phyloP scores from a whole-genome alignment of 2,797 vertebrate genomes.

The Scomberomorus guttatus region DNA sequence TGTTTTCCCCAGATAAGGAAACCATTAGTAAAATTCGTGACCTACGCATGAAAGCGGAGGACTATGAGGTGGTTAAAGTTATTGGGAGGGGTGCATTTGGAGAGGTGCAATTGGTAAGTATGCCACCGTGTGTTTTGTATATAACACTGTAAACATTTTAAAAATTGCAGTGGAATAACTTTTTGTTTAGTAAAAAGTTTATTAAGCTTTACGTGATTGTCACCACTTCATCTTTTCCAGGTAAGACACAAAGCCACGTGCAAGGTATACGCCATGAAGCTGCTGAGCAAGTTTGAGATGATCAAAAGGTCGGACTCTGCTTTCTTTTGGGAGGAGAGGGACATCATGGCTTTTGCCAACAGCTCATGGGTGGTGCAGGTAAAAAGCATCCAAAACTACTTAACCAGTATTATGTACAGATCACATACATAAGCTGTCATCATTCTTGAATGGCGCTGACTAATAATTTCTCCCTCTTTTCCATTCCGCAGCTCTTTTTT shows the following conservation, averaged over 20 bases:
- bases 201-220: neutral
- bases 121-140: neutral
- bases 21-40: constrained; percentile 98
- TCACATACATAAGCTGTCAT: neutral
- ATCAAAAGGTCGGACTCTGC: constrained; percentile 99
- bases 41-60: constrained; percentile 99
- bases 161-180: neutral
- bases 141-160: neutral
- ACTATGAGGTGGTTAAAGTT: constrained; percentile 99
- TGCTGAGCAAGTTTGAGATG: constrained; percentile 99
- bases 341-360: constrained; percentile 99
- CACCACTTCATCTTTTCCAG: constrained; percentile 71
- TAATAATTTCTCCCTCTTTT: neutral
- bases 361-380: constrained; percentile 99
- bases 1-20: constrained; percentile 91
- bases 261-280: constrained; percentile 99
- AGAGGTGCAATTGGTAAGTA: constrained; percentile 96
- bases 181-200: neutral
- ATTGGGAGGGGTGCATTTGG: constrained; percentile 99
- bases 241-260: constrained; percentile 96
- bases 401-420: neutral
- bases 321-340: constrained; percentile 99
- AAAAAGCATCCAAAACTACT: neutral
- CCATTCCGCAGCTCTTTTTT: constrained; percentile 91
- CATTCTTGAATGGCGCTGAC: neutral